Evolutionary conservation across 2,797 vertebrate genomes (phyloP).

Genomic region (Amphiprion clarkii): DNA sequence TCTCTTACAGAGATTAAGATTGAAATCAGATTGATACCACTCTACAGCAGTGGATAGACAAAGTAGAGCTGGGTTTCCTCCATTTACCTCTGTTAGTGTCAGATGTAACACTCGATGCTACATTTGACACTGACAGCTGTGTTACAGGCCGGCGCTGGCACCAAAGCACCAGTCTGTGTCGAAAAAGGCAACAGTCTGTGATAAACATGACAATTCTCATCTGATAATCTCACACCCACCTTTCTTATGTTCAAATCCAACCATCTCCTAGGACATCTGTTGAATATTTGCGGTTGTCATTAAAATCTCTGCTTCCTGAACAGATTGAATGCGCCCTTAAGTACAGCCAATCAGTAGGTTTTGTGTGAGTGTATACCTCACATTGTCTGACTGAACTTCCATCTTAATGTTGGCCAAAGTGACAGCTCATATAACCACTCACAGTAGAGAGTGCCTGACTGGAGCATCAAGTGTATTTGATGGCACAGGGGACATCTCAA

Average conservation of each 20-base stretch:
- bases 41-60: background rate
- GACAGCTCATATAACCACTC: background rate
- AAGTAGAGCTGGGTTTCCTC: background rate
- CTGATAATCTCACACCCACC: background rate
- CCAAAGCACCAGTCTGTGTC: background rate
- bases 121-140: slow-evolving; percentile 30
- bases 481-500: background rate
- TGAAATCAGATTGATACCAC: background rate
- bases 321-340: background rate
- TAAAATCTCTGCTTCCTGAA: slow-evolving; percentile 2
- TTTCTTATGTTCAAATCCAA: background rate
- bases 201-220: background rate
- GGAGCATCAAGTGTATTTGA: slow-evolving; percentile 19
- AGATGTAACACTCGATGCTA: slow-evolving; percentile 3
- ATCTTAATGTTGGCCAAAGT: slow-evolving; percentile 9
- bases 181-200: background rate
- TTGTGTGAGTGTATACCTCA: slow-evolving; percentile 1
- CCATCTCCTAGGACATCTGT: background rate
- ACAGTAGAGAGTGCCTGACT: background rate
- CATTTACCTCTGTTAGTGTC: background rate
- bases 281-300: background rate
- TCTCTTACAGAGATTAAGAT: background rate
- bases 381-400: background rate
- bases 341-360: background rate
- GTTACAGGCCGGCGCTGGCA: background rate